phyloP scores from a whole-genome alignment of 2,113 vertebrate genomes.

The Stercorarius parasiticus region DNA sequence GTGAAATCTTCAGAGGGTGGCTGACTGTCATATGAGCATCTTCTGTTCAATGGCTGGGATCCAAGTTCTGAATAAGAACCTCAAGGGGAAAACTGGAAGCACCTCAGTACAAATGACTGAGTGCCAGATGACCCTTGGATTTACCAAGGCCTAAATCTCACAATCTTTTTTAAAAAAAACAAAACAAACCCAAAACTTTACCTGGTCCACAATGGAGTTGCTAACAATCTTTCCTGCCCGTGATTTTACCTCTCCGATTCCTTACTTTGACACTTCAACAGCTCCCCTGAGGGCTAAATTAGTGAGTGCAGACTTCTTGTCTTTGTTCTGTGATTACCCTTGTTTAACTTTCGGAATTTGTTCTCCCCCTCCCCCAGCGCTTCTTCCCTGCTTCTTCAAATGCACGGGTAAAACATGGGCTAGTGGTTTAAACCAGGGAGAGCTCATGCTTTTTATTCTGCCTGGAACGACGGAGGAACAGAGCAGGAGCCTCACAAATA shows the following conservation, averaged over 20 bases:
- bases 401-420: rapidly evolving
- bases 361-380: not conserved
- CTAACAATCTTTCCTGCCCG: not conserved
- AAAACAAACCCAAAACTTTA: not conserved
- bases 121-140: not conserved
- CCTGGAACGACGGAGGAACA: not conserved
- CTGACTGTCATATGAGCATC: not conserved
- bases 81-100: not conserved
- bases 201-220: not conserved
- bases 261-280: not conserved
- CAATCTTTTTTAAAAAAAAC: too few species aligned
- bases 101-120: not conserved
- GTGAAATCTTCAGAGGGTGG: not conserved
- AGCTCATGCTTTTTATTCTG: not conserved
- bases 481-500: not conserved
- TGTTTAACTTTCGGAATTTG: not conserved
- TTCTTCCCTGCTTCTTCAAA: not conserved
- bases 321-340: not conserved
- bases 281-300: not conserved
- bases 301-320: not conserved
- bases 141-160: not conserved
- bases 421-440: not conserved
- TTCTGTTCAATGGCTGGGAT: not conserved
- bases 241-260: not conserved
- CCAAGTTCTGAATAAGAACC: not conserved